Percentiles rank a stretch among this genome's conserved stretches.
Evolutionary conservation across 2,113 vertebrate genomes (phyloP).

Genomic region (Geococcyx californianus): DNA sequence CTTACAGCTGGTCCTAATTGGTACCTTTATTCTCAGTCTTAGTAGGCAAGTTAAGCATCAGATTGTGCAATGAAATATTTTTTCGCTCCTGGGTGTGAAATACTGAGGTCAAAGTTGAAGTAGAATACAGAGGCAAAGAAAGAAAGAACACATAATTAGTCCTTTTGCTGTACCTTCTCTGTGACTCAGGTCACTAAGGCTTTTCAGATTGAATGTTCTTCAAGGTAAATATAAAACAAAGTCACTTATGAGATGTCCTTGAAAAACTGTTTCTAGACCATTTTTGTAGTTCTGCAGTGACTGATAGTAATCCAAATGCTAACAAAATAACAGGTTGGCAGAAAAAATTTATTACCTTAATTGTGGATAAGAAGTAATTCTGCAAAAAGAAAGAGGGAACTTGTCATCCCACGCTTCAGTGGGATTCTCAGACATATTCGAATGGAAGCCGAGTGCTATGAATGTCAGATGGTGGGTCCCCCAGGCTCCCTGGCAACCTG

Average conservation of each 20-base stretch:
- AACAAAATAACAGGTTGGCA: not conserved
- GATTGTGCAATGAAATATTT: conserved; percentile 8
- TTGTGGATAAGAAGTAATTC: conserved; percentile 17
- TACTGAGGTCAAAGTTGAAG: not conserved
- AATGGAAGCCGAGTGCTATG: conserved; percentile 7
- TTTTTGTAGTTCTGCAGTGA: not conserved
- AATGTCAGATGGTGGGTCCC: conserved; percentile 54
- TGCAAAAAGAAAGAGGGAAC: conserved; percentile 17
- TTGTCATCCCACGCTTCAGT: conserved; percentile 24
- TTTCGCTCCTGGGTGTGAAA: not conserved
- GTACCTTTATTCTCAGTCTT: not conserved
- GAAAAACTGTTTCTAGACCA: not conserved
- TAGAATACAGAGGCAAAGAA: not conserved
- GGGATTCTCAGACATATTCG: conserved; percentile 36
- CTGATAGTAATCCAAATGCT: not conserved
- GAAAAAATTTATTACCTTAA: conserved; percentile 16
- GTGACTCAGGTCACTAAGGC: not conserved
- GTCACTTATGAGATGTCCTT: not conserved
- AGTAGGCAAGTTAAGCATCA: not conserved
- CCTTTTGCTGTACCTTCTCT: not conserved
- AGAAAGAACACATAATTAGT: not conserved
- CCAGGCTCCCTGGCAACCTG: conserved; percentile 63
- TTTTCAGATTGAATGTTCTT: not conserved
- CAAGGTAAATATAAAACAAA: not conserved
- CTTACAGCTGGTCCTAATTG: not conserved